Base-by-base conservation (phyloP, 2,888 invertebrate species). In the Drosophila nigritarsus region DNA sequence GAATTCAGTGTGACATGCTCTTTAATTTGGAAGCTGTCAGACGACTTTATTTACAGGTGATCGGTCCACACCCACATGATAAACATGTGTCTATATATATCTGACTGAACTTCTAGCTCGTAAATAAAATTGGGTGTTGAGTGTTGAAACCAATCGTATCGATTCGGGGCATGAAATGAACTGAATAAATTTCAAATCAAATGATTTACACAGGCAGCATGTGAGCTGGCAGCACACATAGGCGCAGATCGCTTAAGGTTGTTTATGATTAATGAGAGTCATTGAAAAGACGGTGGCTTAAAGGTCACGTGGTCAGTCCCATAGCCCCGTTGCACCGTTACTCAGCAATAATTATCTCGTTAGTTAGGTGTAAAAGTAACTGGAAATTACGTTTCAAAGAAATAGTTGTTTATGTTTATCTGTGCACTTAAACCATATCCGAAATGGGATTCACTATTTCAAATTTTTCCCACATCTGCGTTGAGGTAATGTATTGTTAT, bases 141-240 rank as follows among this genome's bases (percentile, higher is more conserved):
- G 67, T 45, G 67, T 40, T 20, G 7, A 45, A 20, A 7, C 13
- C 7, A 45, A 69, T 27, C 79, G 66, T 82, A 78, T 82, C 56
- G 66, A 72, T 81, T 83, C 65, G 71, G 55, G 68, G 40, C 65
- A 53, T 55, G 53, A 70, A 81, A 65, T 72, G 45, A 63, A 63
- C 60, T 70, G 30, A 24, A 36, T 50, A 49, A 45, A 60, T 60
- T 60, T 15, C 34, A 68, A 30, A 38, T 59, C n/a, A 18, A 53
- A 59, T 53, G 34, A 34, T 53, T 32, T 20, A 6, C 20, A 62
- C 9, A 2, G 32, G 32, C 62, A 32, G 27, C 59, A 49, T 38
- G 50, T 54, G n/a, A 27, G 48, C n/a, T 51, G 15, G 40, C 38
- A 29, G 18, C 59, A 49, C 48, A n/a, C 15, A 24, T 11, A 42